Percentiles rank a stretch among this genome's conserved stretches.
These are phyloP conservation scores for Drosophila formosana DNA, from an alignment of 2,888 invertebrate genomes.

Conservation along the genomic window DNA sequence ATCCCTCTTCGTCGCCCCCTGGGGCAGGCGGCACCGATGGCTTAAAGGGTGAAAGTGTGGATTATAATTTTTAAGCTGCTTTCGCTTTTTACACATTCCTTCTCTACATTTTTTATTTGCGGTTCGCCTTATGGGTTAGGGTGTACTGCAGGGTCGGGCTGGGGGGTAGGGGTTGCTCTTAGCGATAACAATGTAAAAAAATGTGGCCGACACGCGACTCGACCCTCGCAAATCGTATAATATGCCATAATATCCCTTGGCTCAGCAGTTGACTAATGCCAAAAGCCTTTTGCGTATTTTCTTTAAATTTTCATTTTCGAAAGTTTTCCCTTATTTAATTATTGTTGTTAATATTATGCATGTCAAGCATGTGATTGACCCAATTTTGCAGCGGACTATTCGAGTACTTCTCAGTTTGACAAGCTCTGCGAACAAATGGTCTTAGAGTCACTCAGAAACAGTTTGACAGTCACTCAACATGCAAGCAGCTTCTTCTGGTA, in stretches of 20 bases:
- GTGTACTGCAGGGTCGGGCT: constrained; percentile 17
- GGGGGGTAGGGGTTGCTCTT: constrained; percentile 55
- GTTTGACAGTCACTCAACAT: neutral
- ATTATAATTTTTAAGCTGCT: constrained; percentile 79
- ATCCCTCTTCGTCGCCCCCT: constrained; percentile 10
- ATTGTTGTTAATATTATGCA: constrained; percentile 52
- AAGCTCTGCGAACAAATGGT: neutral
- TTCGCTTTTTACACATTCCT: constrained; percentile 62
- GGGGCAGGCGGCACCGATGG: constrained; percentile 32
- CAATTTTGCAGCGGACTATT: constrained; percentile 11
- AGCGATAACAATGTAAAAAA: constrained; percentile 17
- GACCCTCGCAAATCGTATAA: constrained; percentile 66
- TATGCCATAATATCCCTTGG: constrained; percentile 45
- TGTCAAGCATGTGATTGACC: constrained; percentile 75
- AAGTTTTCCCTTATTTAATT: constrained; percentile 41
- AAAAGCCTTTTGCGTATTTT: constrained; percentile 38
- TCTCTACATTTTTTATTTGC: constrained; percentile 59
- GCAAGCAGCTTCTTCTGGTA: neutral
- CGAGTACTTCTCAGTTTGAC: neutral
- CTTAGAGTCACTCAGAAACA: neutral
- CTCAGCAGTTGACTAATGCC: constrained; percentile 44
- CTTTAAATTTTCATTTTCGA: constrained; percentile 48
- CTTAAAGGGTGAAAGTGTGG: constrained; percentile 76
- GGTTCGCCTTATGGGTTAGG: constrained; percentile 59
- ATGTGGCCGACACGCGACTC: constrained; percentile 71